Evolutionary conservation across 1,140 invertebrate species (phyloP).

Genomic region (Drosophila simulans): DNA sequence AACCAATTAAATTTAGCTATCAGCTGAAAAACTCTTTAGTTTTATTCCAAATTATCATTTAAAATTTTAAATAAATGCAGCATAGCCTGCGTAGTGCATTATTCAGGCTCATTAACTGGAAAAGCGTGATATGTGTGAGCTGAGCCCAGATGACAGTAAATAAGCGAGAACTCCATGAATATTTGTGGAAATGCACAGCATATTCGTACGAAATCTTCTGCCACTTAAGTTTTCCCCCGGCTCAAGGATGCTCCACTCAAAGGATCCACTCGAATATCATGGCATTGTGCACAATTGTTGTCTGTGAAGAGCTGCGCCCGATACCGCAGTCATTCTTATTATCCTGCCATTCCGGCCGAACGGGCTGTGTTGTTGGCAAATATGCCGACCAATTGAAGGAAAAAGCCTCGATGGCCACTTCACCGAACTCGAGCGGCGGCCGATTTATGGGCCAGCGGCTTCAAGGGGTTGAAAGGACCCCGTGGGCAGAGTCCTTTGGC

Average conservation of each 20-base stretch:
- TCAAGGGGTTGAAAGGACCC: constrained; percentile 52
- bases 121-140: neutral
- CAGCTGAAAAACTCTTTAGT: neutral
- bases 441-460: constrained; percentile 56
- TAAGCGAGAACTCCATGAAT: neutral
- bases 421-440: constrained; percentile 24
- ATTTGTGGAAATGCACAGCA: neutral
- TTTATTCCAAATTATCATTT: neutral
- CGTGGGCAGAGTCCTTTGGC: constrained; percentile 9
- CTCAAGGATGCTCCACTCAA: constrained; percentile 27
- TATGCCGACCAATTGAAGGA: constrained; percentile 48
- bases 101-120: constrained; percentile 10
- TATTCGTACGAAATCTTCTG: constrained; percentile 8
- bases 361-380: constrained; percentile 39
- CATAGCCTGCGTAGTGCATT: neutral
- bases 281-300: constrained; percentile 14
- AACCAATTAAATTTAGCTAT: too few species aligned
- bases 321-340: constrained; percentile 32
- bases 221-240: constrained; percentile 6
- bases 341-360: constrained; percentile 30
- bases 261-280: constrained; percentile 27
- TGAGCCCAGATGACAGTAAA: neutral
- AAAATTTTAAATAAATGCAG: neutral
- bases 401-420: constrained; percentile 35
- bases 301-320: constrained; percentile 11